phyloP scores from a whole-genome alignment of 2,797 vertebrate genomes.

The Sebastes umbrosus region DNA sequence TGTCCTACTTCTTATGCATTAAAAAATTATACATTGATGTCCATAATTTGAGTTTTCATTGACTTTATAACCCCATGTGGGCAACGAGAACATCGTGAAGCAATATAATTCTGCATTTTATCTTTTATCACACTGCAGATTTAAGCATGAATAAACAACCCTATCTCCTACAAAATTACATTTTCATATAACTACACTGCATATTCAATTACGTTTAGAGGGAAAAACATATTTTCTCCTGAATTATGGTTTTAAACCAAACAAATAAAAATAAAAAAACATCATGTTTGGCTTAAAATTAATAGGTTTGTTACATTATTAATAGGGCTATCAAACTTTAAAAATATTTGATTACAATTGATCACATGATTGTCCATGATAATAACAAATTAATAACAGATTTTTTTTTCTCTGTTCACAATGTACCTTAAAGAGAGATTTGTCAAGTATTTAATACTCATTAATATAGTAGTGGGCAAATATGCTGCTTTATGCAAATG shows the following conservation, averaged over 20 bases:
- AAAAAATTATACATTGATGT: background rate
- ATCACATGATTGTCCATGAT: too few relatives aligned
- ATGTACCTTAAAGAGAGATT: too few relatives aligned
- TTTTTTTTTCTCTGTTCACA: too few relatives aligned
- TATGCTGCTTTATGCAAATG: too few relatives aligned
- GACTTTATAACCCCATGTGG: background rate
- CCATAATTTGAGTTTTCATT: background rate
- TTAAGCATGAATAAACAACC: background rate
- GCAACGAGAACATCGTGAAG: background rate
- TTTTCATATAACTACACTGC: background rate
- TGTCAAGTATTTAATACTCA: too few relatives aligned
- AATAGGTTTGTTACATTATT: too few relatives aligned
- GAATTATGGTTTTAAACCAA: background rate
- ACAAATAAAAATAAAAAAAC: background rate
- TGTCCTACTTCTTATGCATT: background rate
- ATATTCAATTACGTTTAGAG: background rate
- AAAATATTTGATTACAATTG: too few relatives aligned
- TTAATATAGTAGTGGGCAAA: too few relatives aligned
- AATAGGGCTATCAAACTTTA: too few relatives aligned
- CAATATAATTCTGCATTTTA: background rate
- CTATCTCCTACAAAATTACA: background rate
- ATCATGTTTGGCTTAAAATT: too few relatives aligned
- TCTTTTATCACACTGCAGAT: background rate
- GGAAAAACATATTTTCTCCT: background rate
- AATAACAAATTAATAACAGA: too few relatives aligned